Evolutionary conservation across 2,888 invertebrate genomes (phyloP), one percentile per base, ranked within the genome.

Genomic region (Neoitamus cyanurus): DNA sequence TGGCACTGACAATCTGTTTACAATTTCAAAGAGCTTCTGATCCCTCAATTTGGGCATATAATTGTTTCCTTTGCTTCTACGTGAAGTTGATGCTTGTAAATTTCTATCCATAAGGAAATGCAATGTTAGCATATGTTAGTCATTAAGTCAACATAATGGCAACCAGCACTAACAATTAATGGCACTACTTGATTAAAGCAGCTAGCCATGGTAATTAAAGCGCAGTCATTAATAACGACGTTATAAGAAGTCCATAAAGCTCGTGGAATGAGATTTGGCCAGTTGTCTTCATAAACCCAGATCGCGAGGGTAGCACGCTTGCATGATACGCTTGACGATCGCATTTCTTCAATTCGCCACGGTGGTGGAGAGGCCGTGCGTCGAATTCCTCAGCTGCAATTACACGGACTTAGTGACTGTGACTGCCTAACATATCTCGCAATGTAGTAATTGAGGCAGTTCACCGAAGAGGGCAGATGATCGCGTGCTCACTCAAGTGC

Each of bases 401-500:
- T 82, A 69, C 69, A 37, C 69, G 82, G 25, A 82, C 69, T 69
- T 82, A 82, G 36, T 37, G 68, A 82, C 82, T 69, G 82, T 82
- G 82, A 82, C 68, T 82, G 36, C 69, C 37, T 37, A n/a, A n/a
- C n/a, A n/a, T n/a, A 58, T 31, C 42, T 36, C 31, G 69, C n/a
- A 68, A 68, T 36, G 69, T 69, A 36, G 82, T 69, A 69, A 36
- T 82, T 34, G 31, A 30, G 31, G 70, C 13, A n/a, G 70, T 58
- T 48, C 82, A 20, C 28, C 36, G 69, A 69, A 25, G n/a, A 69
- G n/a, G 25, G 83, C 73, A 73, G 83, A 83, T 83, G 83, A 83
- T 83, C 83, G 83, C 83, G 83, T 83, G 83, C 58, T 83, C 83
- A 20, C 48, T 83, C 46, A 58, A 73, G 75, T 83, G 83, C 73